Base-by-base conservation (phyloP, 92 coral and sea anemone genomes). In the Micromussa lordhowensis region DNA sequence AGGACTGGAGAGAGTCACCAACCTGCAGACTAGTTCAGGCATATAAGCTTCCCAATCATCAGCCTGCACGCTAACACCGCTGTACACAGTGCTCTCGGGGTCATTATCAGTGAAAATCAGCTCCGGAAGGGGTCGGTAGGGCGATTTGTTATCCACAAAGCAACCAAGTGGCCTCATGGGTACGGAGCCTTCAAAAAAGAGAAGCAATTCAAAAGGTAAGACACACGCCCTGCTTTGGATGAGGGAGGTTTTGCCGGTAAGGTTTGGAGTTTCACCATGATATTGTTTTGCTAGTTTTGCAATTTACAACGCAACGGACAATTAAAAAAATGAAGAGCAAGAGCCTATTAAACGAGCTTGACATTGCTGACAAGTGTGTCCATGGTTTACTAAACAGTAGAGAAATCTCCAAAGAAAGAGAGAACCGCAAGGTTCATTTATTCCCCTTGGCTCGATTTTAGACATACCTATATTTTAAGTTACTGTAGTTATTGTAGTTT, bases 11-110 rank as follows among this genome's bases (percentile, higher is more conserved):
- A 26, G 68, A 17, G 19, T 44, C 49, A 89, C 94, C 1, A 58
- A 96, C 99, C 99, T 95, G 94, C 99, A 96, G 72, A 96, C 79
- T 36, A 96, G 82, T 48, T 96, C 95, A 7, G 96, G 95, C 89
- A 97, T 58, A 61, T 97, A 94, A 5, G 88, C 71, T 31, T 95
- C 90, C 97, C 97, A 96, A 80, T 86, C 84, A 34, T 85, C 85
- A 22, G 90, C 58, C 75, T 97, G 91, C 61, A 92, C 81, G 35
- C 85, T 68, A 24, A 89, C 66, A 54, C 98, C 99, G 76, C 92
- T 94, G 98, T 96, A 97, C 90, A 86, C 66, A 49, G 85, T 63
- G 87, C 95, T 94, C 85, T 92, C 77, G 17, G 91, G 85, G 80
- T 93, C 96, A 57, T 79, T 86, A 83, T 94, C 98, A 13, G 96